These are phyloP conservation scores for Unio delphinus DNA, from an alignment of 2,888 invertebrate genomes.

Conservation along the genomic window DNA sequence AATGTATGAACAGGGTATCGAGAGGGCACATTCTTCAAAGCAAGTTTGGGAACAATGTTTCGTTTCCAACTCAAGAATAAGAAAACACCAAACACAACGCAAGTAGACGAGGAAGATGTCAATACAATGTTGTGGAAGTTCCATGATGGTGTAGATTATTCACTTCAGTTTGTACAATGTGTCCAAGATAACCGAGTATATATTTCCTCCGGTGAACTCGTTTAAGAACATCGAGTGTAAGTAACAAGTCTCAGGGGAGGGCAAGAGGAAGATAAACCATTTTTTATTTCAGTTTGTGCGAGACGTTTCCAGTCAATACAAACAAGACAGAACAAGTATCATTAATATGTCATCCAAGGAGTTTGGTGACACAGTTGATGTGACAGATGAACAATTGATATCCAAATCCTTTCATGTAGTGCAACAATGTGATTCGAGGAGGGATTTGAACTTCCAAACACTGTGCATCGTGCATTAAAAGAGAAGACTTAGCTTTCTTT, in stretches of 20 bases:
- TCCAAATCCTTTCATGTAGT: constrained; percentile 23
- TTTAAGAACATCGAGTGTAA: not conserved
- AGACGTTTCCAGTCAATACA: constrained; percentile 47
- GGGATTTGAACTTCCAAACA: constrained; percentile 35
- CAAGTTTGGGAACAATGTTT: too few species aligned
- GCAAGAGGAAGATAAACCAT: constrained; percentile 2
- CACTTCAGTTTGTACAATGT: too few species aligned
- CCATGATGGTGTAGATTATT: too few species aligned
- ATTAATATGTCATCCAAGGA: not conserved
- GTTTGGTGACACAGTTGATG: constrained; percentile 13
- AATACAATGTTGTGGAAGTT: too few species aligned
- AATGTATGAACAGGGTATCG: too few species aligned
- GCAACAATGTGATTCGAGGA: constrained; percentile 23
- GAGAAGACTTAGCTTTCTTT: constrained; percentile 38
- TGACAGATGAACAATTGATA: constrained; percentile 13
- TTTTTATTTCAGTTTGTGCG: constrained; percentile 28
- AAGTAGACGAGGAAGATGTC: too few species aligned
- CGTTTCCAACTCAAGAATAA: too few species aligned
- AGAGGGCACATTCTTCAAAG: too few species aligned
- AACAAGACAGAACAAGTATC: constrained; percentile 34
- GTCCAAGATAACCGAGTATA: too few species aligned
- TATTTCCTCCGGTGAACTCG: too few species aligned
- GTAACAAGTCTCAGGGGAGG: constrained; percentile 11
- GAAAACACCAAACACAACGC: too few species aligned
- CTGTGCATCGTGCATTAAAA: constrained; percentile 35